Conservation (phyloP, 2,888 invertebrate species). For the Lutraria lutraria region DNA sequence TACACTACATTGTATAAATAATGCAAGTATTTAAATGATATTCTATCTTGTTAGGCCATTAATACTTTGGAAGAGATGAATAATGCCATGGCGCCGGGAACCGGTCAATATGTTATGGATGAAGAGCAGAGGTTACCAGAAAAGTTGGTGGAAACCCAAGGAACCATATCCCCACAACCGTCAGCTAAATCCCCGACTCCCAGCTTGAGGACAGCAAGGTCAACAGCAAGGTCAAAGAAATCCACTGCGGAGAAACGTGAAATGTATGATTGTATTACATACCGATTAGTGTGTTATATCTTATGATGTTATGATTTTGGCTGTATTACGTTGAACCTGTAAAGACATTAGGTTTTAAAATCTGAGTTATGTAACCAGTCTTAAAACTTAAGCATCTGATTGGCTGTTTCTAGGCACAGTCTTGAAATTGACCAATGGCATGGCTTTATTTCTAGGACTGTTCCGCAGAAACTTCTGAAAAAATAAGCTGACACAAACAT, state of each 20-base stretch:
- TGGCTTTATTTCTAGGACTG: no score
- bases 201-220: constrained; percentile 73
- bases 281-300: neutral
- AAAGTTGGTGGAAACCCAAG: constrained; percentile 36
- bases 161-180: constrained; percentile 60
- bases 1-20: neutral
- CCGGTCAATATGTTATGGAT: constrained; percentile 45
- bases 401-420: no score
- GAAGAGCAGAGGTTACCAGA: constrained; percentile 48
- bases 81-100: constrained; percentile 60
- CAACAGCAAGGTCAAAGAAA: constrained; percentile 58
- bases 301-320: neutral
- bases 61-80: constrained; percentile 68
- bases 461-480: no score
- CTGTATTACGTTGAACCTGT: no score
- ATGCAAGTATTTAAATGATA: neutral
- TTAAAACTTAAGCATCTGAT: no score
- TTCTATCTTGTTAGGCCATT: constrained; percentile 54
- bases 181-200: constrained; percentile 71
- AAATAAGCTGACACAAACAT: no score
- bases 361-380: no score
- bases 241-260: constrained; percentile 38
- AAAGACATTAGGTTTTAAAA: no score
- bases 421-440: no score
- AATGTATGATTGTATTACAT: constrained; percentile 44